These are phyloP conservation scores for Falco punctatus DNA, from an alignment of 2,113 vertebrate species.

Conservation along the genomic window DNA sequence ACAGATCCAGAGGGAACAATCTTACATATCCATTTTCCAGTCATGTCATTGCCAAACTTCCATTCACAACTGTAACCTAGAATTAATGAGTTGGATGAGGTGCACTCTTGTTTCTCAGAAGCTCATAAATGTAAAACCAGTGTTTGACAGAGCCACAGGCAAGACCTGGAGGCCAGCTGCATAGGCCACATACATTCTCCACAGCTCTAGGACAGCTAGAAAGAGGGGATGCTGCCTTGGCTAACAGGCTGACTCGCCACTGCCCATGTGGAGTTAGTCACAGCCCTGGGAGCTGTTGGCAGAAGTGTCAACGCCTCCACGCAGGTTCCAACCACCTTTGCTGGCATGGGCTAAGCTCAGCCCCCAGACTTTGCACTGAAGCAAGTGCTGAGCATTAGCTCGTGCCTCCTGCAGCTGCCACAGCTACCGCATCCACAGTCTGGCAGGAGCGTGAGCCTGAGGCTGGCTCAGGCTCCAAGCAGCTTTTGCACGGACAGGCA, in stretches of 20 bases:
- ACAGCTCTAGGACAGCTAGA: background rate
- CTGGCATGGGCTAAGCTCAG: background rate
- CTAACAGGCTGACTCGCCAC: background rate
- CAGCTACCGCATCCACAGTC: background rate
- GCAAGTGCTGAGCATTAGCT: background rate
- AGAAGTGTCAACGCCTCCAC: background rate
- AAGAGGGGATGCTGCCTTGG: background rate
- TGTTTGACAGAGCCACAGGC: background rate
- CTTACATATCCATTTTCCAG: background rate
- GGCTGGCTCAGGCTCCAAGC: background rate
- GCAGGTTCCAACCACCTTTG: background rate
- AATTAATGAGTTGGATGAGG: background rate
- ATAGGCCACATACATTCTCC: background rate
- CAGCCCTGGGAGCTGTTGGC: background rate
- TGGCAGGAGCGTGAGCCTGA: accelerated
- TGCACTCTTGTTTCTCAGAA: background rate
- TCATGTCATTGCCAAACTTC: background rate
- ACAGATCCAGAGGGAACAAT: background rate
- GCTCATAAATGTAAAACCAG: accelerated
- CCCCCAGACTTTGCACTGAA: background rate
- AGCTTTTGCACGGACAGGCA: background rate
- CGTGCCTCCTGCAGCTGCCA: background rate
- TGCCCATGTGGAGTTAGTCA: accelerated
- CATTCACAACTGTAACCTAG: background rate
- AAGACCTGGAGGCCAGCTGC: background rate